These are phyloP conservation scores for Aurelia aurita DNA, from an alignment of 30 jellyfish, hydroid and myxozoan genomes.

Conservation along the genomic window DNA sequence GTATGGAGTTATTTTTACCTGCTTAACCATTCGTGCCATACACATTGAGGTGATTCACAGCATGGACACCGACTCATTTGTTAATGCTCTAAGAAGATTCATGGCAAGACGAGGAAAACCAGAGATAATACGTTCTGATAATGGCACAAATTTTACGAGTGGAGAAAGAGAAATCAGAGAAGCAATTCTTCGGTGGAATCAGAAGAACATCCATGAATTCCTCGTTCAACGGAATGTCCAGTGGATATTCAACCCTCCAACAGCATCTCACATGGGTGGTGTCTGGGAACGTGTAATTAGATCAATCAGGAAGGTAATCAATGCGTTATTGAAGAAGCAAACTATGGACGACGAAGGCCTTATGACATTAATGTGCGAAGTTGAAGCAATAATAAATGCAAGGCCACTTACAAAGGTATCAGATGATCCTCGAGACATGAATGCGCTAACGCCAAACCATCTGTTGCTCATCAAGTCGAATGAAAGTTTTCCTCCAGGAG, in stretches of 20 bases:
- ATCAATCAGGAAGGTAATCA: conserved; percentile 27
- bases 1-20: no score
- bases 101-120: no score
- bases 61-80: no score
- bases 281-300: conserved; percentile 62
- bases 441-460: conserved; percentile 55
- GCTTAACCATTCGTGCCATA: no score
- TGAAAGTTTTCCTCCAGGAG: conserved; percentile 60
- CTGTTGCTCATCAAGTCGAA: conserved; percentile 21
- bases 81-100: no score
- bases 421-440: conserved; percentile 49
- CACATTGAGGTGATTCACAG: no score
- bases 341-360: conserved; percentile 28
- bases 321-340: conserved; percentile 35
- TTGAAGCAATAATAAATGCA: conserved; percentile 60
- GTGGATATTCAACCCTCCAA: conserved; percentile 68
- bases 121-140: no score
- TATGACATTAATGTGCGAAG: conserved; percentile 25
- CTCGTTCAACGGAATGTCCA: conserved; percentile 29
- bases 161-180: conserved; percentile 50
- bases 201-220: conserved; percentile 19
- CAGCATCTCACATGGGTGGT: conserved; percentile 56
- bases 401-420: conserved; percentile 62
- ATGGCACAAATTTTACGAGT: conserved; percentile 60
- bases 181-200: conserved; percentile 31